Evolutionary conservation across 1,140 invertebrate genomes (phyloP).

Genomic region (Drosophila athabasca): DNA sequence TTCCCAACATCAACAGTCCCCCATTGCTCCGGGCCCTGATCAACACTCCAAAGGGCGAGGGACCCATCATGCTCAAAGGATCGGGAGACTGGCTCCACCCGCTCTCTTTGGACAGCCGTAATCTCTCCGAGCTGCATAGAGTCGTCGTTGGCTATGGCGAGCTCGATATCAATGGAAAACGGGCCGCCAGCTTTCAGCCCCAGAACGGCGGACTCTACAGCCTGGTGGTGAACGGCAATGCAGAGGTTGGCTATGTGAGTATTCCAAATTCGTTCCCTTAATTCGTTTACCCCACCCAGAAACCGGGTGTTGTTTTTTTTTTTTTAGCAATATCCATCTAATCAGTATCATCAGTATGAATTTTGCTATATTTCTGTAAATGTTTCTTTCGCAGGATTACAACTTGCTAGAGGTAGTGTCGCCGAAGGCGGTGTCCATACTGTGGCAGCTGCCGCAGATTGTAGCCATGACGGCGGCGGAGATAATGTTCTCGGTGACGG

Average conservation of each 20-base stretch:
- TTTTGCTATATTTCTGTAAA: neutral
- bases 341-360: too few species aligned
- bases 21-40: conserved; percentile 56
- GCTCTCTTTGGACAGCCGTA: conserved; percentile 23
- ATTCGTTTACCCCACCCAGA: too few species aligned
- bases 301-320: too few species aligned
- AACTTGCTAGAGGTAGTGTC: conserved; percentile 84
- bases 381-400: conserved; percentile 18
- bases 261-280: too few species aligned
- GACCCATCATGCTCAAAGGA: conserved; percentile 34
- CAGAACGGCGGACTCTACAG: conserved; percentile 86
- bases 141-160: conserved; percentile 83
- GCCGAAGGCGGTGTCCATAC: conserved; percentile 90
- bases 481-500: conserved; percentile 96
- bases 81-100: neutral
- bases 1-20: conserved; percentile 6
- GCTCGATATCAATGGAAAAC: conserved; percentile 71
- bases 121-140: conserved; percentile 77
- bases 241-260: conserved; percentile 84
- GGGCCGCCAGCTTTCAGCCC: conserved; percentile 74
- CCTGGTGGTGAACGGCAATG: conserved; percentile 85
- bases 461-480: conserved; percentile 91
- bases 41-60: conserved; percentile 52
- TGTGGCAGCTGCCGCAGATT: conserved; percentile 95
- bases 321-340: too few species aligned